phyloP scores from a whole-genome alignment of 1,140 invertebrate species.

The Eriosoma lanigerum region DNA sequence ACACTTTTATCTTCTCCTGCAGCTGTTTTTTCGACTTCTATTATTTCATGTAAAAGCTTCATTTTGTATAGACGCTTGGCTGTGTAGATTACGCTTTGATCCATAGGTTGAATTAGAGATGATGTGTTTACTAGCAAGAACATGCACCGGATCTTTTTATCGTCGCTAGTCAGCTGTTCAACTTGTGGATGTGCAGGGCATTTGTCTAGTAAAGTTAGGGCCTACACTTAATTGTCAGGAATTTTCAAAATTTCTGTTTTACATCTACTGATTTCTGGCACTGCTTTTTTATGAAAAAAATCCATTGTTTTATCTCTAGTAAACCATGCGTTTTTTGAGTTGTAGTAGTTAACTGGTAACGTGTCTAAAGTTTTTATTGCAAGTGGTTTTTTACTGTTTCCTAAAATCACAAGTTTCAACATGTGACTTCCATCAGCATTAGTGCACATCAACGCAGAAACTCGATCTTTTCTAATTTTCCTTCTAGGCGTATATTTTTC shows the following conservation, averaged over 20 bases:
- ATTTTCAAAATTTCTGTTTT: conserved; percentile 40
- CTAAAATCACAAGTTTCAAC: conserved; percentile 55
- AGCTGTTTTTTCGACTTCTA: conserved; percentile 4
- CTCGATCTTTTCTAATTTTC: conserved; percentile 46
- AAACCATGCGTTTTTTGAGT: conserved; percentile 51
- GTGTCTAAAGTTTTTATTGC: conserved; percentile 54
- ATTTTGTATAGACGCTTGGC: conserved; percentile 56
- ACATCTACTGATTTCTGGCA: conserved; percentile 52
- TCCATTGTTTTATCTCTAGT: conserved; percentile 51
- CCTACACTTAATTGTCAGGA: neutral
- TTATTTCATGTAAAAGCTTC: neutral
- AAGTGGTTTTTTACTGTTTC: conserved; percentile 57
- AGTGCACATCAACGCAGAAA: conserved; percentile 58
- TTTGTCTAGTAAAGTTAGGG: conserved; percentile 18
- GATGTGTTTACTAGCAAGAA: conserved; percentile 61
- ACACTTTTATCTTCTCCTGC: conserved; percentile 2
- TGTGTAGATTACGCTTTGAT: conserved; percentile 59
- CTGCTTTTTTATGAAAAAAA: conserved; percentile 52
- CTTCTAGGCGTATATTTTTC: conserved; percentile 48
- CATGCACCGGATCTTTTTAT: conserved; percentile 55
- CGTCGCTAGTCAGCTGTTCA: conserved; percentile 59
- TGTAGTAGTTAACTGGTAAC: conserved; percentile 36
- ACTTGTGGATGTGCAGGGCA: conserved; percentile 58
- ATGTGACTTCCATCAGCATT: conserved; percentile 56
- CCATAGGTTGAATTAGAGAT: conserved; percentile 61